Base-by-base conservation (phyloP, 2,888 invertebrate genomes). In the Diarsia brunnea region DNA sequence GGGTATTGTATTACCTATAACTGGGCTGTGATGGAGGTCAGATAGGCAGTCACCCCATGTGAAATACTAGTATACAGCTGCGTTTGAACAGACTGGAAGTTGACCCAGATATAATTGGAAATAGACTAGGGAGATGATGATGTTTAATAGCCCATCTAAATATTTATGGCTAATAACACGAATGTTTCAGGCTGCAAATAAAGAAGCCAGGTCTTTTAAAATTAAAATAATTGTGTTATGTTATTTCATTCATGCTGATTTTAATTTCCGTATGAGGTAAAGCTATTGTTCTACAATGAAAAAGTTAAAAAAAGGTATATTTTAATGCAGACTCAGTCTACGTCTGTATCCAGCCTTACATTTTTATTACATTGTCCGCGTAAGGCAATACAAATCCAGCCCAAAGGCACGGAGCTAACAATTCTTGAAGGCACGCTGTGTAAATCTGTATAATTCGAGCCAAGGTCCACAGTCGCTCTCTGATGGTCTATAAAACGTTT, bases 381-480 rank as follows among this genome's bases (percentile, higher is more conserved):
- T 77, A 75, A 74, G 75, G 74, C 78, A 76, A 83, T 80, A 88
- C 65, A 77, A 78, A 83, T 71, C 75, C 53, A 78, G 71, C 83
- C 79, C 83, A 77, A 64, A 84, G 84, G 84, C 82, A 66, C 80
- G 68, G 24, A 78, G 82, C 87, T 88, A 86, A 86, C 88, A 89
- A 81, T 85, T 88, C 89, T 89, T 83, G 70, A 60, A 83, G 75
- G 74, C 69, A 78, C 74, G 66, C 84, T 69, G 73, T 77, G 87
- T 89, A 86, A 89, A 86, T 88, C 87, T 85, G 80, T 81, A 76
- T 79, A 79, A 84, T 80, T 81, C 73, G 61, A 82, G 78, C 55
- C 45, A 55, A 66, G 84, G 78, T 73, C 75, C 69, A 71, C 55
- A 43, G 75, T 74, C 67, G 64, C 73, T 87, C 84, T 87, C 82